phyloP scores from a whole-genome alignment of 2,888 invertebrate species.

The Tetragonisca angustula region DNA sequence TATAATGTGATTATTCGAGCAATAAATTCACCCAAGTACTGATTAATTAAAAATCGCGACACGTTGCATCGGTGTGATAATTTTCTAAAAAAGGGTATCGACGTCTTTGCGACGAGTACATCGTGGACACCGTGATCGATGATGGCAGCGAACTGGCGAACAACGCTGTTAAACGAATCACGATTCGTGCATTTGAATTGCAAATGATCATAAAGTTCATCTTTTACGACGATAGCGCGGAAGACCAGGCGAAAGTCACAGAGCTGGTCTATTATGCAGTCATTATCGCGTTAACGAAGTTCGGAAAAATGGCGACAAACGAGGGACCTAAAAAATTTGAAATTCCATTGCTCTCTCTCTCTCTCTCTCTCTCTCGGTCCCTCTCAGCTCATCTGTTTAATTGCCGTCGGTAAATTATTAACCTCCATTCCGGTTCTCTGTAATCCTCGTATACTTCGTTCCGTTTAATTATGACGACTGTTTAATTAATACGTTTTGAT shows the following conservation, averaged over 20 bases:
- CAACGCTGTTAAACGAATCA: conserved; percentile 30
- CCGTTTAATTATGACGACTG: neutral
- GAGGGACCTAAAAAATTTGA: conserved; percentile 4
- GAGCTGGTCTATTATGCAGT: conserved; percentile 37
- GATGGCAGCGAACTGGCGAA: conserved; percentile 1
- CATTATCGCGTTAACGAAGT: conserved; percentile 44
- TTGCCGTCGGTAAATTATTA: neutral
- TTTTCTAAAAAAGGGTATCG: no score
- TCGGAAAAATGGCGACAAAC: conserved; percentile 33
- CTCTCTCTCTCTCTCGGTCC: no score
- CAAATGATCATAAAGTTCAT: conserved; percentile 42
- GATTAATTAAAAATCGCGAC: neutral
- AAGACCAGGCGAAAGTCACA: conserved; percentile 18
- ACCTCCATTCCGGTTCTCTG: neutral
- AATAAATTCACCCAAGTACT: no score
- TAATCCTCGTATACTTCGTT: neutral
- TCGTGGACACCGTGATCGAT: neutral
- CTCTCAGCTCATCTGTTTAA: neutral
- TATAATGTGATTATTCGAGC: no score
- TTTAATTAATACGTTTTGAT: neutral
- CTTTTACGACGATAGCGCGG: neutral
- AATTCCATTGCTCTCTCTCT: conserved; percentile 2
- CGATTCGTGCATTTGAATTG: conserved; percentile 37
- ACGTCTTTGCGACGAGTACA: no score
- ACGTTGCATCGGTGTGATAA: neutral